Evolutionary conservation across 2,888 invertebrate genomes (phyloP), one percentile per base, ranked within the genome.

Genomic region (Andrena dorsata): DNA sequence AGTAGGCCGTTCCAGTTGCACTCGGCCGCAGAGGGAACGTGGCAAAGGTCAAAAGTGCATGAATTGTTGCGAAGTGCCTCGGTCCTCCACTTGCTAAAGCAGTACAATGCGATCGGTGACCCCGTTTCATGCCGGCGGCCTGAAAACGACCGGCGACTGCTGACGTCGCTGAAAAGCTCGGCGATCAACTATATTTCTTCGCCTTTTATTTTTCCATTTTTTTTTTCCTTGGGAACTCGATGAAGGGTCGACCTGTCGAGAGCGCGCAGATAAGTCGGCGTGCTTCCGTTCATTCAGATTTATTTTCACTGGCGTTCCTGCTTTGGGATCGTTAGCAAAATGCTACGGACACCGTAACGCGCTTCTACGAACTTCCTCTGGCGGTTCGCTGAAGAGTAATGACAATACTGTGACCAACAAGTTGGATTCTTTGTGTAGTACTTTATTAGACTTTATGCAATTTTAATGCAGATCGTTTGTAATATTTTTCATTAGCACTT

Each of bases 1-100:
- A 81, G 82, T 77, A 84, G 80, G 72, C 80, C 86, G 78, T 78
- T 76, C 66, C 82, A 65, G 76, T 76, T 63, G 75, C 77, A 68
- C 79, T 70, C 68, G 32, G 76, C 32, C 69, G 53, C 51, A 66
- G 79, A 71, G 83, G 58, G 64, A 69, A 68, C 77, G 74, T 85
- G 85, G 84, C 85, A 84, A 82, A 85, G 87, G 87, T 90, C 84
- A 89, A 90, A 89, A 91, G 90, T 87, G 89, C 90, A 89, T 85
- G 88, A 88, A 88, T 88, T 88, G 86, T 87, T 90, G 86, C 85
- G 80, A 86, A 85, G 84, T 83, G 74, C 81, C 80, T 82, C 75
- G 60, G 73, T 58, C 84, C 81, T 78, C 80, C 78, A 76, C 85
- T 74, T 53, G 72, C 77, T 66, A 80, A 84, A 83, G 83, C 85